Percentiles rank a stretch among this genome's conserved stretches.
These are phyloP conservation scores for Acrobasis consociella DNA, from an alignment of 2,888 invertebrate species.

Conservation along the genomic window DNA sequence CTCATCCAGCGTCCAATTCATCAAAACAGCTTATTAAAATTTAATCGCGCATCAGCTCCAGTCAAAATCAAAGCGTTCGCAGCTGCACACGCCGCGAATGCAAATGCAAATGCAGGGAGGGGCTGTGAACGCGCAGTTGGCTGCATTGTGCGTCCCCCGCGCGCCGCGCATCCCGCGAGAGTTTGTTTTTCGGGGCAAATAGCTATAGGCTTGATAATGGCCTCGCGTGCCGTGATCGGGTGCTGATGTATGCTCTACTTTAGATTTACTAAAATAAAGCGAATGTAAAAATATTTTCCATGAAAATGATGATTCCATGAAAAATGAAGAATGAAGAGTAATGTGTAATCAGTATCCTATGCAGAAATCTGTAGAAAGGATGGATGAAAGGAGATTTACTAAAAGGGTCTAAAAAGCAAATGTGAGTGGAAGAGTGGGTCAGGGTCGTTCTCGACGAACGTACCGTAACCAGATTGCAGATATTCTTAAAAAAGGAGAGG, in stretches of 20 bases:
- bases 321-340: no score
- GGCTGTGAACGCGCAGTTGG: constrained; percentile 78
- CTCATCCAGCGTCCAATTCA: neutral
- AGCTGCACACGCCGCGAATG: constrained; percentile 65
- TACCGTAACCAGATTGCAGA: no score
- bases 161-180: constrained; percentile 77
- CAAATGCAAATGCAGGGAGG: constrained; percentile 75
- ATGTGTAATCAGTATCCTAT: no score
- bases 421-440: no score
- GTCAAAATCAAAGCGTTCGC: constrained; percentile 65
- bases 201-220: constrained; percentile 83
- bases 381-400: no score
- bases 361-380: no score
- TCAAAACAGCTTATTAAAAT: constrained; percentile 37
- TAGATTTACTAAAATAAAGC: neutral
- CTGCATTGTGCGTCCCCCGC: constrained; percentile 68
- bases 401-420: no score
- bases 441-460: no score
- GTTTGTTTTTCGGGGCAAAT: constrained; percentile 83
- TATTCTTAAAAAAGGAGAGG: no score
- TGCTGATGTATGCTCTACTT: constrained; percentile 53
- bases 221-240: constrained; percentile 65
- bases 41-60: constrained; percentile 43
- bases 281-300: no score
- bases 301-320: no score